Evolutionary conservation across 2,888 invertebrate species (phyloP).

Genomic region (Pimpla rufipes): DNA sequence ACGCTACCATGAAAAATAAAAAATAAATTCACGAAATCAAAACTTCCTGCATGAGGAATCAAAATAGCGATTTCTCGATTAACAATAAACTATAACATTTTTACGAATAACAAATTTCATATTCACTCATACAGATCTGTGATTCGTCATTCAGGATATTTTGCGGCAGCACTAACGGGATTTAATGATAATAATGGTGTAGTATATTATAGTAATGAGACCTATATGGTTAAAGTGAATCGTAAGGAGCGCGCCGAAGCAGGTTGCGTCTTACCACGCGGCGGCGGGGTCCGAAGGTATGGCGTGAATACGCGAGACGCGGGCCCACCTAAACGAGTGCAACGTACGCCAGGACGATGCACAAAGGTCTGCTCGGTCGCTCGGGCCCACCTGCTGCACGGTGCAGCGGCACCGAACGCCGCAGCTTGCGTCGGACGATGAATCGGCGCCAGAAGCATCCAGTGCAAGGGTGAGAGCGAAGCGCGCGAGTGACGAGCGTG

Average conservation of each 20-base stretch:
- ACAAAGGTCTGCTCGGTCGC: constrained; percentile 72
- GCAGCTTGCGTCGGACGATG: constrained; percentile 63
- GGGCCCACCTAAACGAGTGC: constrained; percentile 61
- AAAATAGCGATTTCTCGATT: no score
- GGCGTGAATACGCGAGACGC: constrained; percentile 28
- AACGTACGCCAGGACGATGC: constrained; percentile 77
- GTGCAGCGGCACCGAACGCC: constrained; percentile 44
- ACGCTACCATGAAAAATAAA: no score
- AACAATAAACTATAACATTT: background rate
- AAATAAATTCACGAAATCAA: no score
- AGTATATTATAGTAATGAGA: background rate
- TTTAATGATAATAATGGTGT: background rate
- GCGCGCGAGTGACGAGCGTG: constrained; percentile 32
- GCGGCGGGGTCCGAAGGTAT: constrained; percentile 39
- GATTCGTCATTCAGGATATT: no score
- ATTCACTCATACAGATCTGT: no score
- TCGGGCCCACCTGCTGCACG: constrained; percentile 68
- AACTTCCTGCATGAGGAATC: no score
- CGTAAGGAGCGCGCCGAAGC: constrained; percentile 43
- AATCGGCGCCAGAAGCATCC: constrained; percentile 66
- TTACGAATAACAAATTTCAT: background rate
- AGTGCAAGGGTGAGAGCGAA: constrained; percentile 56
- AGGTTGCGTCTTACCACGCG: constrained; percentile 61
- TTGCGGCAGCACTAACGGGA: background rate
- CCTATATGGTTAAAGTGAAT: constrained; percentile 43